Conservation (phyloP, 2,888 invertebrate species). For the Drosophila eohydei region DNA sequence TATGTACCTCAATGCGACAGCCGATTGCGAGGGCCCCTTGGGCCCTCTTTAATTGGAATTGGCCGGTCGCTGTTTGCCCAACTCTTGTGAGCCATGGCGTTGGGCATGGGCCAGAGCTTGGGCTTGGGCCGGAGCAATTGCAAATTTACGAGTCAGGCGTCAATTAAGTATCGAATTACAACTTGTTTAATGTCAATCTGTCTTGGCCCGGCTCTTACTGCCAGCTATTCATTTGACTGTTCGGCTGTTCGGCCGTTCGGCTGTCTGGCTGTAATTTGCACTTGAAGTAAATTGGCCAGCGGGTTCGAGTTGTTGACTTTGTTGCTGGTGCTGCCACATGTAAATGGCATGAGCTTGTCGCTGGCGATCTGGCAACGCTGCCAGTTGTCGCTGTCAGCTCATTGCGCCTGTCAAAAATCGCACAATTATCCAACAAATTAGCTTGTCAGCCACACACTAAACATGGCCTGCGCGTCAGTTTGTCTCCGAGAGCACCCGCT, state of each 20-base stretch:
- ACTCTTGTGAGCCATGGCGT: slow-evolving; percentile 16
- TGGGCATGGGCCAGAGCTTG: slow-evolving; percentile 8
- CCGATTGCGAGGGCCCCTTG: slow-evolving; percentile 73
- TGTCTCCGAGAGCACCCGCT: slow-evolving; percentile 46
- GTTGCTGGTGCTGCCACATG: slow-evolving; percentile 33
- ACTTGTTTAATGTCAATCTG: slow-evolving; percentile 84
- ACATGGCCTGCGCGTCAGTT: slow-evolving; percentile 69
- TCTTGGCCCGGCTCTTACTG: slow-evolving; percentile 51
- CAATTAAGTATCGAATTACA: slow-evolving; percentile 85
- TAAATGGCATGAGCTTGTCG: slow-evolving; percentile 4
- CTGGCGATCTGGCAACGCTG: slow-evolving; percentile 56
- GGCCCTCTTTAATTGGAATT: slow-evolving; percentile 79
- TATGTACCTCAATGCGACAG: slow-evolving; percentile 80
- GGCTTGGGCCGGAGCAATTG: slow-evolving; percentile 67
- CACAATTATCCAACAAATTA: slow-evolving; percentile 74
- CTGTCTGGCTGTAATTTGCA: slow-evolving; percentile 51
- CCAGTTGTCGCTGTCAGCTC: slow-evolving; percentile 16
- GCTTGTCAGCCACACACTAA: slow-evolving; percentile 65
- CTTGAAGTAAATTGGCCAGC: slow-evolving; percentile 76
- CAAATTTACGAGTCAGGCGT: slow-evolving; percentile 85
- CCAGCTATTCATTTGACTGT: slow-evolving; percentile 11
- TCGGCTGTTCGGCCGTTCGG: slow-evolving; percentile 14
- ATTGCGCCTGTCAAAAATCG: slow-evolving; percentile 64
- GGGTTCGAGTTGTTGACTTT: slow-evolving; percentile 60
- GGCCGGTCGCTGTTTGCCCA: slow-evolving; percentile 44